Evolutionary conservation across 2,113 vertebrate genomes (phyloP), one percentile per base, ranked within the genome.

Genomic region (Bubo blakistoni): DNA sequence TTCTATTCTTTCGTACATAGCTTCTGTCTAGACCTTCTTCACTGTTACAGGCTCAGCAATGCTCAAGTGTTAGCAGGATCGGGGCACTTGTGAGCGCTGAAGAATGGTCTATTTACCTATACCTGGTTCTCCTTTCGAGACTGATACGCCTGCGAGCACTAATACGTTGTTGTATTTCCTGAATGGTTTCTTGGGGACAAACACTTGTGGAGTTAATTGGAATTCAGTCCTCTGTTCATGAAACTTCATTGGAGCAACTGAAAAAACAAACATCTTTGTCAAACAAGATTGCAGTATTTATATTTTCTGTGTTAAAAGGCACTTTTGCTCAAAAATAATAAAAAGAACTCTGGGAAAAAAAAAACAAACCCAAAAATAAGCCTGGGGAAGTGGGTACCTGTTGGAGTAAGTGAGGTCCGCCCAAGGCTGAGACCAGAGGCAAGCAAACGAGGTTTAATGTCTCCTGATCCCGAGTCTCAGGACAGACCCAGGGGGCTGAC

Each of bases 131-230:
- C 57, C 81, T 94, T 19, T 20, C 1, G 19, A 92, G 86, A 61
- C 73, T 78, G 81, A 79, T 86, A 86, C 2, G 73, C 77, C 91
- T 92, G 72, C 4, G 4, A 92, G 95, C 87, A 52, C 93, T 92
- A 47, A 42, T 51, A 91, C 7, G 25, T 92, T 71, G 22, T 94
- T 81, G 59, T 91, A 66, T 74, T 89, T 84, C 72, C 81, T 84
- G 55, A 91, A 92, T 95, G 93, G 76, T 78, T 96, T 97, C 92
- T 94, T 65, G 40, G 86, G 95, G 85, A 90, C 88, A 87, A 91
- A 94, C 94, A 94, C 95, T 96, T 29, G 14, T 94, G 76, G 65
- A 90, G 69, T 87, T 97, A 96, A 97, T 96, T 95, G 89, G 93
- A 97, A 95, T 94, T 94, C 61, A 44, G 51, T 92, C 29, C 69